A percentile compares a stretch with the other conserved stretches of the same genome.
phyloP scores from a whole-genome alignment of 2,888 invertebrate genomes.

The Leptarthrus brevirostris region DNA sequence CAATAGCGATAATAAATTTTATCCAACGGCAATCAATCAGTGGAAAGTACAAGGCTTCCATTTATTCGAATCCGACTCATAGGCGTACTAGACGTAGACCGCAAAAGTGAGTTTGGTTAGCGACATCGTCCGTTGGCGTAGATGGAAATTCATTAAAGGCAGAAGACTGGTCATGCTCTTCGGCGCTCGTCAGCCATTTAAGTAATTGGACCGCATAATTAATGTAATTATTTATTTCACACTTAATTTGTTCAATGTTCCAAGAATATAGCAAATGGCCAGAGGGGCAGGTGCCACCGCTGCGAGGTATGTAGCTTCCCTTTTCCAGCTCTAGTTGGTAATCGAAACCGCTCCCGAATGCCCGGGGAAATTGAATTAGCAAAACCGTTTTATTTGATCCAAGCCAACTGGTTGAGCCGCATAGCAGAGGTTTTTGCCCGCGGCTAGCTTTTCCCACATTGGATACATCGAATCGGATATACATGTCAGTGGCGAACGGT shows the following conservation, averaged over 20 bases:
- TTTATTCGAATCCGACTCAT: background rate
- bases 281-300: background rate
- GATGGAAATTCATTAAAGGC: too few relatives aligned
- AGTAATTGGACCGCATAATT: slow-evolving; percentile 40
- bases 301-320: too few relatives aligned
- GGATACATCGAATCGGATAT: background rate
- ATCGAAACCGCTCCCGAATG: too few relatives aligned
- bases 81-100: background rate
- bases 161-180: too few relatives aligned
- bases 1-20: background rate
- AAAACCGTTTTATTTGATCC: background rate
- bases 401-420: background rate
- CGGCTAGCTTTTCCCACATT: background rate
- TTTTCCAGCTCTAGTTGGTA: too few relatives aligned
- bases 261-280: background rate
- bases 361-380: background rate
- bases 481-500: background rate
- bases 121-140: too few relatives aligned
- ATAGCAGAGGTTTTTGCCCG: background rate
- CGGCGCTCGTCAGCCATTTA: slow-evolving; percentile 12
- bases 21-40: slow-evolving; percentile 7
- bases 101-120: too few relatives aligned
- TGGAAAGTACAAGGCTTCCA: background rate
- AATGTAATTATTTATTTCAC: slow-evolving; percentile 39
- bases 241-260: slow-evolving; percentile 11